phyloP scores from a whole-genome alignment of 2,797 vertebrate genomes.

The Brachymystax lenok region DNA sequence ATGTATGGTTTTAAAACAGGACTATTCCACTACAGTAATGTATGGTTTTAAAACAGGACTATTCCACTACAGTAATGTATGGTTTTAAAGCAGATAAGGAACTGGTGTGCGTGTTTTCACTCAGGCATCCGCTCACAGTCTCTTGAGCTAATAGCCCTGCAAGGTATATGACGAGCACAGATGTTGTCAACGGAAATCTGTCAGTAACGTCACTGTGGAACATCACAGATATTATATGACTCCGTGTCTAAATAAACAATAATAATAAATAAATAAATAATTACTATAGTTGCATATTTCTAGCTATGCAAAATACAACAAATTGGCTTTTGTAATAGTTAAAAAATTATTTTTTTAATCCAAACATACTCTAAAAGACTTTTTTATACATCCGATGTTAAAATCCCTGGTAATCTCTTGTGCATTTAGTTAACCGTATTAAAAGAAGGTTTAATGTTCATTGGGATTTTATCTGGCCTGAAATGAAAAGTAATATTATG shows the following conservation, averaged over 20 bases:
- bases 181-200: not conserved
- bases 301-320: too few relatives aligned
- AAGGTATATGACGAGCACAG: not conserved
- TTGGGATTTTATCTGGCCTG: not conserved
- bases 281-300: too few relatives aligned
- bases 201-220: not conserved
- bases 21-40: too few relatives aligned
- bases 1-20: too few relatives aligned
- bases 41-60: too few relatives aligned
- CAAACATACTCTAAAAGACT: too few relatives aligned
- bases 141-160: not conserved
- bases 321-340: too few relatives aligned
- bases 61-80: too few relatives aligned
- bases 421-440: constrained; percentile 37
- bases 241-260: too few relatives aligned
- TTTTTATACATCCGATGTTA: constrained; percentile 4
- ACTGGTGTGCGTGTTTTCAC: not conserved
- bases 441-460: not conserved
- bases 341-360: too few relatives aligned
- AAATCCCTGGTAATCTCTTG: constrained; percentile 26
- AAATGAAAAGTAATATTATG: not conserved
- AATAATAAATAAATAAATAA: too few relatives aligned
- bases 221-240: not conserved
- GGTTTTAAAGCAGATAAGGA: too few relatives aligned
- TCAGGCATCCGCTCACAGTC: not conserved